phyloP scores from a whole-genome alignment of 2,113 vertebrate genomes.

The Aythya baeri region DNA sequence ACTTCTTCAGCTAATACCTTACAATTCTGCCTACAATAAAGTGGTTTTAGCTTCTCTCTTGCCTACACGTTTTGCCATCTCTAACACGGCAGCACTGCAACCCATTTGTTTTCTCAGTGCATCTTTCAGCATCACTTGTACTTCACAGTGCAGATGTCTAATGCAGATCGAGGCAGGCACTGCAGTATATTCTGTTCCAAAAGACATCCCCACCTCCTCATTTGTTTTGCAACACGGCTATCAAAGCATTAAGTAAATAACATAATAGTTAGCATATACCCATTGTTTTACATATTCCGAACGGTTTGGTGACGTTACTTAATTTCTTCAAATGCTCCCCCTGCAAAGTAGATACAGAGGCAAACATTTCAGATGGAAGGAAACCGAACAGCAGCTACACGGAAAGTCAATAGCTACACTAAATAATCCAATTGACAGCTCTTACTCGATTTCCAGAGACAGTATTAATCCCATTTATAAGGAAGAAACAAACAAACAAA shows the following conservation, averaged over 20 bases:
- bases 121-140: constrained; percentile 59
- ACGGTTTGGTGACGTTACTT: not conserved
- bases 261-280: constrained; percentile 29
- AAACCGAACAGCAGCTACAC: not conserved
- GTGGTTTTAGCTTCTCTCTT: constrained; percentile 9
- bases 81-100: constrained; percentile 43
- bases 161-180: constrained; percentile 50
- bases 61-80: constrained; percentile 39
- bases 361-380: not conserved
- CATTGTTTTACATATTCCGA: constrained; percentile 42
- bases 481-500: not conserved
- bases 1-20: constrained; percentile 34
- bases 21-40: constrained; percentile 6
- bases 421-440: not conserved
- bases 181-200: constrained; percentile 59
- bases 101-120: constrained; percentile 57
- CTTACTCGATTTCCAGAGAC: not conserved
- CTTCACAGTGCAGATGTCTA: constrained; percentile 70
- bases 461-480: not conserved
- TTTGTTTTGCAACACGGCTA: constrained; percentile 63
- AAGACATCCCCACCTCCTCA: constrained; percentile 61
- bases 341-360: not conserved
- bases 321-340: not conserved
- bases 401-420: not conserved
- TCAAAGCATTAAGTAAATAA: constrained; percentile 58